Percentiles rank a stretch among this genome's conserved stretches.
Evolutionary conservation across 37 sponge, comb jelly and placozoan genomes (phyloP).

Genomic region (Chondrilla cf. caribensis): DNA sequence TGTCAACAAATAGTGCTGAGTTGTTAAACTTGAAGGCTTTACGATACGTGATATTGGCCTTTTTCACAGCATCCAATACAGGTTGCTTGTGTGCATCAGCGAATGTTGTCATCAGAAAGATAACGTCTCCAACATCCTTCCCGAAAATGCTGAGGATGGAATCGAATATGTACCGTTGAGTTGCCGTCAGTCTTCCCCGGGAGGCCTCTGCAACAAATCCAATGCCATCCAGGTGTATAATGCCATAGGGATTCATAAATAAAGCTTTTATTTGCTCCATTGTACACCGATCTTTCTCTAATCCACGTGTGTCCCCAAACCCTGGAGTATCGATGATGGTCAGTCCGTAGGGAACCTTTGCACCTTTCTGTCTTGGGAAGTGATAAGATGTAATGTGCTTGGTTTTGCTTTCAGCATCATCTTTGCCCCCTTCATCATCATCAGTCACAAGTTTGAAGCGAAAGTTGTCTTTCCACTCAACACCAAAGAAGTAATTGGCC

Average conservation of each 20-base stretch:
- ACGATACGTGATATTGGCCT: conserved; percentile 40
- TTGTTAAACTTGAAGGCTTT: conserved; percentile 65
- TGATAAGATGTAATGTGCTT: conserved; percentile 52
- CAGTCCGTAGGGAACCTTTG: conserved; percentile 10
- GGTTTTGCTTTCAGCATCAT: too few relatives aligned
- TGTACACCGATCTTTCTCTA: conserved; percentile 41
- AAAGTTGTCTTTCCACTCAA: conserved; percentile 31
- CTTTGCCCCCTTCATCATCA: not conserved
- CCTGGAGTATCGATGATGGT: conserved; percentile 37
- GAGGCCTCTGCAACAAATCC: conserved; percentile 66
- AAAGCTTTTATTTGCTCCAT: conserved; percentile 37
- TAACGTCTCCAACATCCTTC: conserved; percentile 18
- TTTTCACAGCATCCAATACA: conserved; percentile 54
- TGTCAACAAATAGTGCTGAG: conserved; percentile 48
- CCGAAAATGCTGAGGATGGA: conserved; percentile 52
- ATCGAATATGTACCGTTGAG: conserved; percentile 60
- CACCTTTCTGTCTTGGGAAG: not conserved
- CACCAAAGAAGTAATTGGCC: conserved; percentile 33
- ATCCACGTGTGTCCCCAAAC: conserved; percentile 59
- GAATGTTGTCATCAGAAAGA: conserved; percentile 79
- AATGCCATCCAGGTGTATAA: conserved; percentile 57
- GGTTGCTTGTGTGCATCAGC: conserved; percentile 63
- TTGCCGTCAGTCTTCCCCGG: conserved; percentile 48
- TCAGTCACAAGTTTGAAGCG: conserved; percentile 34
- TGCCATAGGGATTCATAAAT: conserved; percentile 29